Percentiles rank a stretch among this genome's conserved stretches.
These are phyloP conservation scores for Aegithalos caudatus DNA, from an alignment of 2,113 vertebrate genomes.

Conservation along the genomic window DNA sequence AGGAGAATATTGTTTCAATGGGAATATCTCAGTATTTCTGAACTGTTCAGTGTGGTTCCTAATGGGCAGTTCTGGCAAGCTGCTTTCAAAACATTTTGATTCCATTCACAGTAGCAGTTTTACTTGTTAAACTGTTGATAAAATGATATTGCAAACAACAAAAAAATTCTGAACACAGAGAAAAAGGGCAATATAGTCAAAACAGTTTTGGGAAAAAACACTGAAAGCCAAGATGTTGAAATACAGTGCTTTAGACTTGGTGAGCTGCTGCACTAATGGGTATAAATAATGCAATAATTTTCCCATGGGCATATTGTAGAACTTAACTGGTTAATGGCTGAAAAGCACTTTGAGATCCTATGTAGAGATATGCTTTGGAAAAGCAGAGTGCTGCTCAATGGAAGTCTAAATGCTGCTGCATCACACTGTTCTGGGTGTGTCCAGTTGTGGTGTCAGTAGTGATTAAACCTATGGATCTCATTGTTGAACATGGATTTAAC, in stretches of 20 bases:
- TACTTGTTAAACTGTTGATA: background rate
- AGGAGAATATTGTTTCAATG: background rate
- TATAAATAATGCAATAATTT: constrained; percentile 26
- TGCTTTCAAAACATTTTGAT: constrained; percentile 9
- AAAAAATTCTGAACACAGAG: background rate
- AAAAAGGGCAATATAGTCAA: background rate
- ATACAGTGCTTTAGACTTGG: background rate
- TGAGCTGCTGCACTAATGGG: background rate
- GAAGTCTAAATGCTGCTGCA: background rate
- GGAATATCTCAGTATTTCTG: background rate
- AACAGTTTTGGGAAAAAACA: background rate
- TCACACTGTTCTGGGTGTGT: background rate
- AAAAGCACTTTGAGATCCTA: background rate
- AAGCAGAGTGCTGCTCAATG: background rate
- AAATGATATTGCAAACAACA: background rate
- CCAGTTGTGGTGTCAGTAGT: background rate
- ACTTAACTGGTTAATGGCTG: constrained; percentile 18
- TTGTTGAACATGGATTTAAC: background rate
- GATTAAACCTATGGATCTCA: background rate
- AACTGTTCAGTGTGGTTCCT: background rate
- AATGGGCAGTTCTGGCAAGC: background rate
- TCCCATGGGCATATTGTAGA: background rate
- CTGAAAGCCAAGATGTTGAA: background rate
- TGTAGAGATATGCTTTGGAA: background rate
- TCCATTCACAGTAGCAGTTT: background rate